Evolutionary conservation across 2,113 vertebrate genomes (phyloP).

Genomic region (Vombatus ursinus): DNA sequence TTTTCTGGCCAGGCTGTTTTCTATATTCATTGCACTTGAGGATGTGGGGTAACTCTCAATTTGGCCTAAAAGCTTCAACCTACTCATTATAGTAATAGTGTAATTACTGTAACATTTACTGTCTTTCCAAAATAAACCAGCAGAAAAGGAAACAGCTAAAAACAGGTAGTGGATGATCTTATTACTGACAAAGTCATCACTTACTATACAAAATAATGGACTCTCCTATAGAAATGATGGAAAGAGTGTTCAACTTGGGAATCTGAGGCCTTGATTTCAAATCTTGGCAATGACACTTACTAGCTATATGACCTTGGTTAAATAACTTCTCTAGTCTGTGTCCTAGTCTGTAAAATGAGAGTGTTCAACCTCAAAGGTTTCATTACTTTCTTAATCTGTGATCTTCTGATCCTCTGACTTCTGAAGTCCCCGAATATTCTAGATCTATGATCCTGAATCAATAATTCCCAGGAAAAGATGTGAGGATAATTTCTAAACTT

Average conservation of each 20-base stretch:
- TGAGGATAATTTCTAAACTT: neutral
- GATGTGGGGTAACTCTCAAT: neutral
- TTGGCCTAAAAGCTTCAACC: neutral
- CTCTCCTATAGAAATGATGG: neutral
- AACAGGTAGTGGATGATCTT: neutral
- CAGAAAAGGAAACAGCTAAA: constrained; percentile 35
- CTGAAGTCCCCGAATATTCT: neutral
- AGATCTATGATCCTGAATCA: neutral
- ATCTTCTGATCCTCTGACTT: neutral
- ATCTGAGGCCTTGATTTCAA: neutral
- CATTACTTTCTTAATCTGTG: neutral
- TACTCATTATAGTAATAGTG: neutral
- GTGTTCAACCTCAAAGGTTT: neutral
- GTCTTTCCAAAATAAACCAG: neutral
- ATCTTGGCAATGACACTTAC: neutral
- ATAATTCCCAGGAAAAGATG: neutral
- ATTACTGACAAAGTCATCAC: neutral
- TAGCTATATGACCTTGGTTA: neutral
- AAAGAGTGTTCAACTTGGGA: neutral
- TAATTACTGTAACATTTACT: constrained; percentile 19
- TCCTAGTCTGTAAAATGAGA: neutral
- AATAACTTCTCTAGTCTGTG: neutral
- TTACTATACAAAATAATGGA: constrained; percentile 1
- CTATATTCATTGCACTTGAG: neutral
- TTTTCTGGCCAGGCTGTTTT: neutral